These are phyloP conservation scores for Oegoconia quadripuncta DNA, from an alignment of 2,888 invertebrate genomes.

Conservation along the genomic window DNA sequence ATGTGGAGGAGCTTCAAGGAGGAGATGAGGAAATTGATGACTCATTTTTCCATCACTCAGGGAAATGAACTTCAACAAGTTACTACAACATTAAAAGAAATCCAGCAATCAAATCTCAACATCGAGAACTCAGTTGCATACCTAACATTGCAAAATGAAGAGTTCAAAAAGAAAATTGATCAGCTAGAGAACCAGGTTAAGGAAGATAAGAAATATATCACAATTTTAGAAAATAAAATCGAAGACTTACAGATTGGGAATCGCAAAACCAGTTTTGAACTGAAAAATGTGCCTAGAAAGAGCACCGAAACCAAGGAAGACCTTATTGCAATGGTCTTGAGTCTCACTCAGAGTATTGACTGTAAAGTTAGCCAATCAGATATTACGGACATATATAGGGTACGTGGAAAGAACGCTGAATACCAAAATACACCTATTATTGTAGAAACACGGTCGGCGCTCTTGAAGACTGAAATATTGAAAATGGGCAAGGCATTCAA, in stretches of 20 bases:
- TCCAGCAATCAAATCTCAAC: slow-evolving; percentile 6
- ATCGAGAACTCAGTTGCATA: slow-evolving; percentile 12
- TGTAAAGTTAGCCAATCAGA: slow-evolving; percentile 8
- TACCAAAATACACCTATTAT: slow-evolving; percentile 6
- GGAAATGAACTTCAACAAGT: background rate
- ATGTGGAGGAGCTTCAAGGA: background rate
- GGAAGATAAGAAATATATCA: slow-evolving; percentile 12
- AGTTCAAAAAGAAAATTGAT: slow-evolving; percentile 12
- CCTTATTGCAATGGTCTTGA: slow-evolving; percentile 10
- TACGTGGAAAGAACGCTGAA: slow-evolving; percentile 1
- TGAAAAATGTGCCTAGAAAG: slow-evolving; percentile 14
- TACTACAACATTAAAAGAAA: background rate
- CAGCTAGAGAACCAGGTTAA: slow-evolving; percentile 8
- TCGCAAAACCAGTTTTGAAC: slow-evolving; percentile 12
- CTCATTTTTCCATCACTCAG: background rate
- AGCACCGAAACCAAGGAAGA: slow-evolving; percentile 14
- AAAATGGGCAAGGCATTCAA: slow-evolving; percentile 15
- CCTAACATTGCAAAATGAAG: slow-evolving; percentile 14
- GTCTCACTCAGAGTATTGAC: slow-evolving; percentile 8
- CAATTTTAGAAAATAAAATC: slow-evolving; percentile 10
- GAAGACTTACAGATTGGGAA: slow-evolving; percentile 11
- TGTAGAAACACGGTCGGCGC: slow-evolving; percentile 3
- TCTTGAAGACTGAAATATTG: slow-evolving; percentile 11
- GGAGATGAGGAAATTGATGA: background rate
- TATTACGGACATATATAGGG: slow-evolving; percentile 12